phyloP scores from a whole-genome alignment of 2,113 vertebrate species.

The Vulpes vulpes region DNA sequence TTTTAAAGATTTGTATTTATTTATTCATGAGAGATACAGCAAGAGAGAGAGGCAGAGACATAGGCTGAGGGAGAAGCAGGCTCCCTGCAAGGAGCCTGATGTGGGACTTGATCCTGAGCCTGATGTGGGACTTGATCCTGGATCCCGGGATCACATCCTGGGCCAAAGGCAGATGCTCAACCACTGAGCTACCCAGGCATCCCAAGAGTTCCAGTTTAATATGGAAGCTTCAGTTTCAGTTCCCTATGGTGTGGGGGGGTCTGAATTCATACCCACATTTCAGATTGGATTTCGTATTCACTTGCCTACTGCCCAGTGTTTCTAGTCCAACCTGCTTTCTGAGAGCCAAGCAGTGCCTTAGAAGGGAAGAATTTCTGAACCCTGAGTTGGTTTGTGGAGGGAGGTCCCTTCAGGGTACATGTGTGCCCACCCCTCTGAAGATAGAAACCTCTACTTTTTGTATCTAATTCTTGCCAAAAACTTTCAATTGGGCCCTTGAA shows the following conservation, averaged over 20 bases:
- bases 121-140: too few species aligned
- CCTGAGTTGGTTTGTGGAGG: neutral
- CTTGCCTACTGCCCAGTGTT: neutral
- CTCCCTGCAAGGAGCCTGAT: too few species aligned
- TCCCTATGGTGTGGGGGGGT: too few species aligned
- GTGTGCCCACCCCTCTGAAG: neutral
- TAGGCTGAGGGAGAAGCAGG: too few species aligned
- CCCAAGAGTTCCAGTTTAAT: neutral
- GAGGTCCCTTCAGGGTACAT: neutral
- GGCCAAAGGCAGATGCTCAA: too few species aligned
- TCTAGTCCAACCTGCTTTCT: neutral
- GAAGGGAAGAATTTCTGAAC: neutral
- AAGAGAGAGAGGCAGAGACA: too few species aligned
- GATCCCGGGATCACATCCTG: too few species aligned
- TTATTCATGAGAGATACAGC: too few species aligned
- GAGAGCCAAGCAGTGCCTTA: neutral
- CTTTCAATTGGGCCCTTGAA: conserved; percentile 32
- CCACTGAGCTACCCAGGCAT: too few species aligned
- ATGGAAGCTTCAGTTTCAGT: neutral
- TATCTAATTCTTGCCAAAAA: conserved; percentile 40
- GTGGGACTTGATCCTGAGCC: too few species aligned
- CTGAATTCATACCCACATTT: neutral
- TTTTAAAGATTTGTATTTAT: too few species aligned
- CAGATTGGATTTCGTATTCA: neutral
- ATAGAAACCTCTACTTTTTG: neutral